A percentile compares a stretch with the other conserved stretches of the same genome.
phyloP scores from a whole-genome alignment of 2,113 vertebrate species.

The Columba janthina region DNA sequence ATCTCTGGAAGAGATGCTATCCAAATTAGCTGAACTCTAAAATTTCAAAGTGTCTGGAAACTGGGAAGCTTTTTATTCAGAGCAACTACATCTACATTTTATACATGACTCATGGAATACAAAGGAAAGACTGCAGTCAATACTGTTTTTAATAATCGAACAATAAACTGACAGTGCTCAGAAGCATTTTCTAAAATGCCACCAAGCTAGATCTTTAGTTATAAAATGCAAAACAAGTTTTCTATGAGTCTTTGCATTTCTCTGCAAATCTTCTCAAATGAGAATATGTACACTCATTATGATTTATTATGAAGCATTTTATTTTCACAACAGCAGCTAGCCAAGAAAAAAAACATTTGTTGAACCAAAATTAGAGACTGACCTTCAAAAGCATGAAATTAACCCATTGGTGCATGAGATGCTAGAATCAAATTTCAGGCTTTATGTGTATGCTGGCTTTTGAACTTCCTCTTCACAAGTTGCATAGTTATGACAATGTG shows the following conservation, averaged over 20 bases:
- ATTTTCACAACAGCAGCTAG: neutral
- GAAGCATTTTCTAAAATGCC: neutral
- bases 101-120: neutral
- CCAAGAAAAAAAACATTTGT: neutral
- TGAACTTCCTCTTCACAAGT: neutral
- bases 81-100: neutral
- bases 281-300: neutral
- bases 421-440: neutral
- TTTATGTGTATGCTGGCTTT: neutral
- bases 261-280: neutral
- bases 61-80: neutral
- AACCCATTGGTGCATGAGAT: neutral
- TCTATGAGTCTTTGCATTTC: neutral
- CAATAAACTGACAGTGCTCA: neutral
- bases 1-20: neutral
- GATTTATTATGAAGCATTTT: neutral
- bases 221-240: neutral
- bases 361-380: neutral
- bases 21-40: neutral
- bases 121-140: neutral
- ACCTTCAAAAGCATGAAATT: neutral
- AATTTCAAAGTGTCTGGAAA: neutral
- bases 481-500: neutral
- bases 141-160: neutral
- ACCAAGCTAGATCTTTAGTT: neutral